Evolutionary conservation across 2,797 vertebrate species (phyloP).

Genomic region (Glyptemys insculpta): DNA sequence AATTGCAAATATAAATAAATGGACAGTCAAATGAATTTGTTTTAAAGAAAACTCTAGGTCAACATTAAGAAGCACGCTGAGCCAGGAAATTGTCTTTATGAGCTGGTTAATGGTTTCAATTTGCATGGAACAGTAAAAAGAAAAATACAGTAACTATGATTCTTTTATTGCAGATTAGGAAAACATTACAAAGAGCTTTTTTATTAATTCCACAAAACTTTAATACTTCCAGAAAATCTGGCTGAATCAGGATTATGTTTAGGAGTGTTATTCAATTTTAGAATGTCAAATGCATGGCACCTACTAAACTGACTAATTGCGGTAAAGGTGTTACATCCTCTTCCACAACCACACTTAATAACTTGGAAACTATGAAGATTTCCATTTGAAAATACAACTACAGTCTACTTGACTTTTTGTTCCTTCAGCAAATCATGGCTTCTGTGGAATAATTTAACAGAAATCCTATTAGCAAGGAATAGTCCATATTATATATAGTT

Average conservation of each 20-base stretch:
- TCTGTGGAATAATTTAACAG: neutral
- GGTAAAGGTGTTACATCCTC: neutral
- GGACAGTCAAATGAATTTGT: neutral
- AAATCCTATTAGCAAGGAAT: neutral
- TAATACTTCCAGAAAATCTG: constrained; percentile 64
- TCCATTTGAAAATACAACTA: constrained; percentile 4
- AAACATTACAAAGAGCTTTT: constrained; percentile 52
- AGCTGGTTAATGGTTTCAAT: constrained; percentile 64
- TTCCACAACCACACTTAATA: neutral
- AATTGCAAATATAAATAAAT: neutral
- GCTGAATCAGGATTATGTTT: constrained; percentile 29
- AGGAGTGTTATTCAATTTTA: neutral
- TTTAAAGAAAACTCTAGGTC: constrained; percentile 40
- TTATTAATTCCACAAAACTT: constrained; percentile 53
- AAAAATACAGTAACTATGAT: constrained; percentile 58
- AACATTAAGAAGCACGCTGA: constrained; percentile 43
- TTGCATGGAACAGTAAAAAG: constrained; percentile 56
- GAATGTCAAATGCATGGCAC: neutral
- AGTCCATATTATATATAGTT: neutral
- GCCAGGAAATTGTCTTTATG: constrained; percentile 56
- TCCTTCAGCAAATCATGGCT: neutral
- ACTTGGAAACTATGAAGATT: neutral
- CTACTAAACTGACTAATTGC: neutral
- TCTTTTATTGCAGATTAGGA: constrained; percentile 50
- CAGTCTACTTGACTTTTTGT: neutral